Evolutionary conservation across 2,888 invertebrate genomes (phyloP).

Genomic region (Chrysolina haemoptera): DNA sequence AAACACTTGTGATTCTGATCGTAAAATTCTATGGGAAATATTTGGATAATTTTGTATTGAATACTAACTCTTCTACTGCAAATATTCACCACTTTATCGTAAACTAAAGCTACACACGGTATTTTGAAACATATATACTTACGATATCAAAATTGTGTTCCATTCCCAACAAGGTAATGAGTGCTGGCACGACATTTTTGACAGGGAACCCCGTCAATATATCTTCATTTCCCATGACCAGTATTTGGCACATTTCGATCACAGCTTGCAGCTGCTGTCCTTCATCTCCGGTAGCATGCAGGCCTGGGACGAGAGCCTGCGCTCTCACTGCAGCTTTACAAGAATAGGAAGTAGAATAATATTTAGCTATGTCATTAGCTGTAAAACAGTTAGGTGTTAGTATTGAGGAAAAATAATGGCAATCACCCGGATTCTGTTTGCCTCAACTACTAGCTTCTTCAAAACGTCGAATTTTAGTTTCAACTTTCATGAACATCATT

Average conservation of each 20-base stretch:
- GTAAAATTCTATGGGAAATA: too few species aligned
- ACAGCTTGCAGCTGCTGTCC: conserved; percentile 97
- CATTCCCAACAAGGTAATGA: conserved; percentile 92
- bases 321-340: conserved; percentile 85
- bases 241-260: conserved; percentile 98
- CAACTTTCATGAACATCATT: background rate
- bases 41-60: too few species aligned
- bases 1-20: too few species aligned
- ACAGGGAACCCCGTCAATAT: conserved; percentile 98
- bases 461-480: too few species aligned
- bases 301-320: conserved; percentile 90
- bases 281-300: conserved; percentile 95
- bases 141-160: conserved; percentile 99
- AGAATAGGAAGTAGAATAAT: conserved; percentile 14
- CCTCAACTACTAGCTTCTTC: too few species aligned
- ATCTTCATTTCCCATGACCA: conserved; percentile 99
- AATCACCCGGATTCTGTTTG: background rate
- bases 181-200: conserved; percentile 96
- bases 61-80: too few species aligned
- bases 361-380: background rate
- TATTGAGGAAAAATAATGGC: background rate
- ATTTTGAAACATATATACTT: conserved; percentile 55
- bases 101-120: background rate
- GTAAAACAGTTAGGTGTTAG: background rate
- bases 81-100: too few species aligned